phyloP scores from a whole-genome alignment of 1,140 invertebrate species.

The Littorina saxatilis region DNA sequence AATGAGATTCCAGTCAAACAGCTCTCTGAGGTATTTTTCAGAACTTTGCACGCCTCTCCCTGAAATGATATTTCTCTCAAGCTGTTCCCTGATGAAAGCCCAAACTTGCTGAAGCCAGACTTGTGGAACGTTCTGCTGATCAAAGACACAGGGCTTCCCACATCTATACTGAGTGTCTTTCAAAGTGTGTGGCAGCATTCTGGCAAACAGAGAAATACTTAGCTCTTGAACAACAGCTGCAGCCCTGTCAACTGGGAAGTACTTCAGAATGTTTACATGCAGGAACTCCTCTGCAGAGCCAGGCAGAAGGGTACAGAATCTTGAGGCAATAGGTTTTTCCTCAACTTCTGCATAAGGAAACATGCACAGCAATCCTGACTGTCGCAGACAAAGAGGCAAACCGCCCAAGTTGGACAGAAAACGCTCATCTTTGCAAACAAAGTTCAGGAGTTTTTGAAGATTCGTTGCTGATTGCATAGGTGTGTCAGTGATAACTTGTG shows the following conservation, averaged over 20 bases:
- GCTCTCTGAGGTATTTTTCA: neutral
- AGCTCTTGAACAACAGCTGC: neutral
- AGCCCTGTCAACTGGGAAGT: neutral
- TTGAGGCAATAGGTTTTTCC: slow-evolving; percentile 6
- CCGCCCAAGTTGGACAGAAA: neutral
- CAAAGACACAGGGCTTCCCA: neutral
- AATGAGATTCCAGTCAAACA: neutral
- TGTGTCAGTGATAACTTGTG: neutral
- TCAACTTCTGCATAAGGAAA: too few relatives aligned
- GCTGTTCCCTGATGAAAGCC: neutral
- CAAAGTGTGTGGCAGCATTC: neutral
- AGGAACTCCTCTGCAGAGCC: neutral
- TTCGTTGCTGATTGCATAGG: neutral
- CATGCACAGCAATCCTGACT: too few relatives aligned
- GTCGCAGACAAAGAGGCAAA: slow-evolving; percentile 8
- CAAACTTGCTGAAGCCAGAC: neutral
- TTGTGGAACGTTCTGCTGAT: neutral
- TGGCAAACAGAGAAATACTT: neutral
- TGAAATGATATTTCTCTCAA: neutral
- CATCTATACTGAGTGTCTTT: neutral
- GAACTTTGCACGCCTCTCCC: neutral
- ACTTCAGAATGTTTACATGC: neutral
- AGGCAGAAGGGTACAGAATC: neutral
- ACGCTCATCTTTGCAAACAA: neutral
- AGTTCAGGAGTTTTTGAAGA: neutral